Base-by-base conservation (phyloP, 2,113 vertebrate species). In the Phaetusa simplex region DNA sequence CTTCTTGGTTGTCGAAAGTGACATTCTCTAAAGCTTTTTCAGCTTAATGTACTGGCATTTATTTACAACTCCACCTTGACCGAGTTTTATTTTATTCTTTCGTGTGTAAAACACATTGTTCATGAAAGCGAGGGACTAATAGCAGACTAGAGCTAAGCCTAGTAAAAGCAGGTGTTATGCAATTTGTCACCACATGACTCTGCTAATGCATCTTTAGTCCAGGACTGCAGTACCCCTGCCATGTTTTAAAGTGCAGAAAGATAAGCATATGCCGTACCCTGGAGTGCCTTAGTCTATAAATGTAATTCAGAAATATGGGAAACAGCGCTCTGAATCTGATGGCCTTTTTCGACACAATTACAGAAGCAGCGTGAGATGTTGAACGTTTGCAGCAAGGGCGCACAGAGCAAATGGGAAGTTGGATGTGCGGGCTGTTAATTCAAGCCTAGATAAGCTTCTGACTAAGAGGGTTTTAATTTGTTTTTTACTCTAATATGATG, bases 261-360 rank as follows among this genome's bases (percentile, higher is more conserved):
- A 94, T 89, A 94, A 95, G 74, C 2, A 6, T 55, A 10, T 0
- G 5, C 86, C 76, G 61, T 92, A 91, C 87, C 91, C 90, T 94
- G 88, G 53, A 94, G 83, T 36, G 50, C 85, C 85, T 73, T 56
- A 71, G 70, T 79, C 94, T 90, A 66, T 86, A 87, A 62, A 84
- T 85, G 88, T 95, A 93, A 93, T 90, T 66, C 85, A 96, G 95
- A 96, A 98, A 90, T 90, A 83, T 58, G 52, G 90, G 92, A 40
- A 83, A 79, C 69, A 50, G 65, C 59, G 70, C 67, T 90, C 32
- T 34, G 86, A 69, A 61, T 93, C 82, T 59, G 76, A 95, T 95
- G 93, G 91, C 53, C 81, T 94, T 97, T 92, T 73, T 80, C 66
- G 1, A 92, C 66, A 78, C 66, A 96, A 82, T 84, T 89, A 67